Base-by-base conservation (phyloP, 2,797 vertebrate species). In the Coranthus polyacanthus region DNA sequence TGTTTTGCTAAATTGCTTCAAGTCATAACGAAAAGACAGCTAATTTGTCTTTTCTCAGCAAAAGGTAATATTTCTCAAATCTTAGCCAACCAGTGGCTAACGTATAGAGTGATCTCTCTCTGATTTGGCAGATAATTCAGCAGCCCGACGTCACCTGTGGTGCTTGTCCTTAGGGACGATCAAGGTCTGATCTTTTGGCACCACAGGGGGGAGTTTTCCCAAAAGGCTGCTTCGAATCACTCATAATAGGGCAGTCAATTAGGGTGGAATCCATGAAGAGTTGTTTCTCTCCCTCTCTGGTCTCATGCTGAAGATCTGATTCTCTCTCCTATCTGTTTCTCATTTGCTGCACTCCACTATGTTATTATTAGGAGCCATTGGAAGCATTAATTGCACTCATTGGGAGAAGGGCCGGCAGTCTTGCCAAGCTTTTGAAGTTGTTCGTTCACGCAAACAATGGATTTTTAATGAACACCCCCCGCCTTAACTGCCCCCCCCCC, bases 371-470 rank as follows among this genome's bases (percentile, higher is more conserved):
- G 61, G 68, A 82, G 71, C 82, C 81, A 82, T 49, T 66, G 60
- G 78, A 82, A 90, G 54, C 69, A 58, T 88, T 89, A 92, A 92
- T 92, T 88, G 78, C 76, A 61, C 83, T 86, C 81, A 63, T 75
- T 87, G 83, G 85, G 83, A 86, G 79, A 80, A 57, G 53, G 81
- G 65, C 82, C 45, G 55, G 68, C 69, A 71, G 82, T 75, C 75
- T 75, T 77, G 68, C 81, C 76, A 76, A 71, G 81, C 74, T 85
- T 89, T 89, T 88, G 77, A 92, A 90, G 86, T 73, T 60, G 63
- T 56, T 70, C 38, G 41, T 68, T 75, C 80, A 71, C 71, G 76
- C 74, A 73, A 82, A 87, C 79, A 86, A 90, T 89, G 71, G 81
- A 82, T 84, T 87, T 92, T 90, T 89, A 89, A 92, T 89, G 83